phyloP scores from a whole-genome alignment of 2,113 vertebrate species.

The Pogona vitticeps region DNA sequence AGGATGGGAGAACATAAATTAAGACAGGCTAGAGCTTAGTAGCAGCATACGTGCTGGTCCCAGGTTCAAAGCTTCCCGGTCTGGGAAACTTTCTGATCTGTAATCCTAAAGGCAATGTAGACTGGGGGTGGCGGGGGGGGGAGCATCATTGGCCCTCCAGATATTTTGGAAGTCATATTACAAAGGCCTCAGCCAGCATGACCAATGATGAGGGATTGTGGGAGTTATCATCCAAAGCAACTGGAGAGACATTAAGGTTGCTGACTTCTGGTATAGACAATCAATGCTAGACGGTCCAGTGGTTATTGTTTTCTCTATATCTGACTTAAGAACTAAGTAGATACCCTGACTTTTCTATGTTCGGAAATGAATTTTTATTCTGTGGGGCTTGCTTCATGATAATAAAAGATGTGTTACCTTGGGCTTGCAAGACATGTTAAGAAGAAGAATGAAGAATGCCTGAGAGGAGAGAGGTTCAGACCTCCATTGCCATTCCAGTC shows the following conservation, averaged over 20 bases:
- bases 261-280: no score
- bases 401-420: no score
- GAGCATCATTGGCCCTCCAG: no score
- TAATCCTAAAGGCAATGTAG: neutral
- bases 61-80: neutral
- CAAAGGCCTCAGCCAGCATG: no score
- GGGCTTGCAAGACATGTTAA: no score
- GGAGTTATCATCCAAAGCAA: no score
- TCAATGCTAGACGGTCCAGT: no score
- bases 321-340: neutral
- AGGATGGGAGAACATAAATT: neutral
- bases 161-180: no score
- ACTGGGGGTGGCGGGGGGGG: no score
- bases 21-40: neutral
- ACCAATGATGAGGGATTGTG: no score
- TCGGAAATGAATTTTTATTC: neutral
- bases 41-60: neutral
- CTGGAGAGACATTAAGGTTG: no score
- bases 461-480: neutral
- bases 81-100: neutral
- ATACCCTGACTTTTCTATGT: neutral
- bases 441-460: neutral
- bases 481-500: neutral
- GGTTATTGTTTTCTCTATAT: neutral
- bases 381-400: neutral